Percentiles rank a stretch among this genome's conserved stretches.
These are phyloP conservation scores for Brachyptera putata DNA, from an alignment of 2,888 invertebrate genomes.

Conservation along the genomic window DNA sequence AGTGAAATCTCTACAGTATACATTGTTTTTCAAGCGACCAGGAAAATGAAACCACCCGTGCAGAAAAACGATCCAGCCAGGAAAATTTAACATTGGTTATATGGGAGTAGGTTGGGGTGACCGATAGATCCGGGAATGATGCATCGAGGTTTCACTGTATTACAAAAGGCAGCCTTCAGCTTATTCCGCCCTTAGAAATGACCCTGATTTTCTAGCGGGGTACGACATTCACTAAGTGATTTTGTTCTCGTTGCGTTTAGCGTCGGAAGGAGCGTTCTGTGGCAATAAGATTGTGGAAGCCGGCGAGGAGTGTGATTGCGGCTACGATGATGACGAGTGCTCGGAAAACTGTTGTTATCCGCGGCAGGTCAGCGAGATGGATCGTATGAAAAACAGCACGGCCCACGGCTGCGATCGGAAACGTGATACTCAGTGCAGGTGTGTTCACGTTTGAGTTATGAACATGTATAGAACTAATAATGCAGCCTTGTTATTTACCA, in stretches of 20 bases:
- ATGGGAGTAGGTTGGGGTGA: no score
- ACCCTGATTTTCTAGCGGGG: background rate
- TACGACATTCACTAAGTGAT: background rate
- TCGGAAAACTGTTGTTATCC: conserved; percentile 92
- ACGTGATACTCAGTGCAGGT: conserved; percentile 77
- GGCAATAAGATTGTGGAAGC: conserved; percentile 98
- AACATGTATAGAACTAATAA: no score
- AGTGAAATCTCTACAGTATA: no score
- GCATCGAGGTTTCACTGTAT: no score
- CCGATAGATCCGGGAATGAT: no score
- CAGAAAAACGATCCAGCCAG: no score
- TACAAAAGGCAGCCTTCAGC: background rate
- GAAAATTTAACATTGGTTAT: no score
- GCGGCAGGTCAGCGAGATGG: conserved; percentile 65
- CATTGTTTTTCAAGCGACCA: no score
- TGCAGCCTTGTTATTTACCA: no score
- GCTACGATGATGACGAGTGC: conserved; percentile 90
- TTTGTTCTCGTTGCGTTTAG: no score
- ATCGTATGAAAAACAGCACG: conserved; percentile 61
- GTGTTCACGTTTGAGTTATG: conserved; percentile 33
- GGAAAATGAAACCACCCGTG: no score
- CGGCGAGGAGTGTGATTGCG: conserved; percentile 97
- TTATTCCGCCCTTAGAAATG: background rate
- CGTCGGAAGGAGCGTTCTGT: conserved; percentile 93
- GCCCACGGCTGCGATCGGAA: conserved; percentile 79